phyloP scores from a whole-genome alignment of 2,797 vertebrate genomes.

The Amblyraja radiata region DNA sequence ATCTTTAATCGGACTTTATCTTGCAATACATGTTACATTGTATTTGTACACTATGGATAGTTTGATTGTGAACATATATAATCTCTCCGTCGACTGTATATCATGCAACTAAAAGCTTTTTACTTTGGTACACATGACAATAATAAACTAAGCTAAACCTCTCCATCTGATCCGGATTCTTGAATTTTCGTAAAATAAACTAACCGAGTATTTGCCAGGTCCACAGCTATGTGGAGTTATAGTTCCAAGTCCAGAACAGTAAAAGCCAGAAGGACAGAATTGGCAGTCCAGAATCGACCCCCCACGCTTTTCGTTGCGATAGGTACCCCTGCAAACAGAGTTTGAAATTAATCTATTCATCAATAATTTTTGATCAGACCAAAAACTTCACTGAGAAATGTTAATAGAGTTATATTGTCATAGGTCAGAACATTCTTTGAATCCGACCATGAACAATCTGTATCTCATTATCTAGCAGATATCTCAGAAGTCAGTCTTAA shows the following conservation, averaged over 20 bases:
- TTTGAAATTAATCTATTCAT: not conserved
- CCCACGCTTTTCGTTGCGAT: constrained; percentile 57
- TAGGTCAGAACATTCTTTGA: not conserved
- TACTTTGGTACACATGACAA: too few relatives aligned
- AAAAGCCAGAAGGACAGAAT: constrained; percentile 72
- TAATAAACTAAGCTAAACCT: too few relatives aligned
- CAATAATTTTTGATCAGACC: not conserved
- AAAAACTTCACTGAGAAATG: not conserved
- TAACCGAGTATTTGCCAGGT: constrained; percentile 80
- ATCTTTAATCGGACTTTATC: too few relatives aligned
- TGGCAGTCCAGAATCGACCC: constrained; percentile 61
- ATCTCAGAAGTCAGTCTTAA: not conserved
- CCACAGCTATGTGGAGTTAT: constrained; percentile 64
- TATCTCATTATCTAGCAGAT: not conserved
- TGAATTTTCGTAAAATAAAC: constrained; percentile 40
- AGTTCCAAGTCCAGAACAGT: constrained; percentile 71
- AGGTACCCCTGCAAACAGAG: constrained; percentile 64
- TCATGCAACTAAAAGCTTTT: too few relatives aligned
- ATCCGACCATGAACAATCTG: not conserved
- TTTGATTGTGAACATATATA: too few relatives aligned
- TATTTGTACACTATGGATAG: too few relatives aligned
- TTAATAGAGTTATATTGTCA: not conserved
- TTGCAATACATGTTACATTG: too few relatives aligned
- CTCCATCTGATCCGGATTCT: not conserved
- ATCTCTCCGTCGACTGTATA: too few relatives aligned